These are phyloP conservation scores for Eurystomus gularis DNA, from an alignment of 2,113 vertebrate genomes.

Conservation along the genomic window DNA sequence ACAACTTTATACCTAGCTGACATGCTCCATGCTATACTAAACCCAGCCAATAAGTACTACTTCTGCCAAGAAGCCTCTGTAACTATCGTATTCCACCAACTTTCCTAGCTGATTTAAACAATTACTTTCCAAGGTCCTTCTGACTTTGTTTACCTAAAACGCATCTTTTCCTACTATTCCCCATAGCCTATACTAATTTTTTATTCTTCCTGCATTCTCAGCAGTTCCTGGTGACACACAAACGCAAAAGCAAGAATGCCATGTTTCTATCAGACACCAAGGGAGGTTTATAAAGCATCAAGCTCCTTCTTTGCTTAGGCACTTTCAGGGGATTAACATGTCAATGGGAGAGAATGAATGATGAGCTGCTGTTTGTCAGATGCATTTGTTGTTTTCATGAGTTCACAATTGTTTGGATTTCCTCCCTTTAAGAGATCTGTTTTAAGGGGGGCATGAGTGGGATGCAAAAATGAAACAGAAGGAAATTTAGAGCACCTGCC, in stretches of 20 bases:
- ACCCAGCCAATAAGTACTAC: constrained; percentile 17
- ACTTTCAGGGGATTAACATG: not conserved
- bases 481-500: not conserved
- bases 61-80: not conserved
- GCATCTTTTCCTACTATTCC: not conserved
- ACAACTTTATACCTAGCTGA: constrained; percentile 20
- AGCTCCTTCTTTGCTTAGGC: not conserved
- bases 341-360: not conserved
- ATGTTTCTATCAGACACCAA: not conserved
- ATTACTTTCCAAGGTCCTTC: not conserved
- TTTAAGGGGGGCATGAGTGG: not conserved
- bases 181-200: not conserved
- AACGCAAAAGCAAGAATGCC: not conserved
- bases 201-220: not conserved
- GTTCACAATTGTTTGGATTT: not conserved
- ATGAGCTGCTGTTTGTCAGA: constrained; percentile 4
- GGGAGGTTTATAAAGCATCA: not conserved
- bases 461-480: not conserved
- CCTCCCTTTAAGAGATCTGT: not conserved
- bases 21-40: not conserved
- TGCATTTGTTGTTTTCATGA: not conserved
- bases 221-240: not conserved
- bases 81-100: not conserved
- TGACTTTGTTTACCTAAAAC: not conserved
- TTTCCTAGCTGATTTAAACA: not conserved